phyloP scores from a whole-genome alignment of 2,113 vertebrate genomes.

The Dunckerocampus dactyliophorus region DNA sequence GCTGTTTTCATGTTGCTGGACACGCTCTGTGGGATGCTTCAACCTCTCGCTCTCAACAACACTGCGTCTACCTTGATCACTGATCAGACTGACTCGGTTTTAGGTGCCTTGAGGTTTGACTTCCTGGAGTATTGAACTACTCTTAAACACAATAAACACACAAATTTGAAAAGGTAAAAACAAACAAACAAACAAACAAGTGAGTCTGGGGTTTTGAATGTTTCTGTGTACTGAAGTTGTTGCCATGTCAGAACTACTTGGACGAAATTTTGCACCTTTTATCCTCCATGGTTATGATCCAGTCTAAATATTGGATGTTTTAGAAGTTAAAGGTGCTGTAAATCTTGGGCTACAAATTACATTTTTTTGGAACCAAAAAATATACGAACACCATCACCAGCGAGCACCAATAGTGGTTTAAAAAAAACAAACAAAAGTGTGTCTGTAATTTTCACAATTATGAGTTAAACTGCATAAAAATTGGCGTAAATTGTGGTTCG shows the following conservation, averaged over 20 bases:
- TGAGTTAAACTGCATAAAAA: too few relatives aligned
- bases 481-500: too few relatives aligned
- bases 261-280: too few relatives aligned
- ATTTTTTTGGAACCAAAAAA: too few relatives aligned
- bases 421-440: too few relatives aligned
- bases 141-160: conserved; percentile 76
- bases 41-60: conserved; percentile 78
- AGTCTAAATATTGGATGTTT: too few relatives aligned
- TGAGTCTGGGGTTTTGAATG: neutral
- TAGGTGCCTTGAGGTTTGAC: conserved; percentile 84
- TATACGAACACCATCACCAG: too few relatives aligned
- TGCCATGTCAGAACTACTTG: neutral
- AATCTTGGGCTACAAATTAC: too few relatives aligned
- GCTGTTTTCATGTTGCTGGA: conserved; percentile 92
- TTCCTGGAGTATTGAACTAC: conserved; percentile 78
- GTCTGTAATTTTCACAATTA: too few relatives aligned
- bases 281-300: too few relatives aligned
- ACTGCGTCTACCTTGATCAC: conserved; percentile 91
- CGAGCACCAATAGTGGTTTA: too few relatives aligned
- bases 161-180: conserved; percentile 16
- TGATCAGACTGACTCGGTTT: conserved; percentile 82
- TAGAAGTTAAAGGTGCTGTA: too few relatives aligned
- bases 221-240: neutral
- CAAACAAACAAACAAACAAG: conserved; percentile 33
- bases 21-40: conserved; percentile 83